Evolutionary conservation across 2,888 invertebrate species (phyloP).

Genomic region (Nysson spinosus): DNA sequence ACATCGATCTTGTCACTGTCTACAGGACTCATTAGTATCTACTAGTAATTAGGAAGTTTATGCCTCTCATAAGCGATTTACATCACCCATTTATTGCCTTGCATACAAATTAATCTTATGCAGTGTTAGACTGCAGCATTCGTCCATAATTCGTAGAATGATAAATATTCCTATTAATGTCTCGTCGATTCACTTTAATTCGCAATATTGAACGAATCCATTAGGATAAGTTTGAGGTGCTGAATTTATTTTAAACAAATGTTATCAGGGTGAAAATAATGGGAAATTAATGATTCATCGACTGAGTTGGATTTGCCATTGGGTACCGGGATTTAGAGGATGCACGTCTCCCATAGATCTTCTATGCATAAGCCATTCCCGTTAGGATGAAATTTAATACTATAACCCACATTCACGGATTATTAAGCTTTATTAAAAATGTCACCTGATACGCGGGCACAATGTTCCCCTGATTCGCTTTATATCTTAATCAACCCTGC

Average conservation of each 20-base stretch:
- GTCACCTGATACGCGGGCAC: neutral
- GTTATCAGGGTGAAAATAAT: neutral
- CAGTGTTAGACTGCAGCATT: neutral
- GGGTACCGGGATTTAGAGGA: too few species aligned
- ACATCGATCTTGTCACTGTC: conserved; percentile 3
- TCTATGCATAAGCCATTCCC: neutral
- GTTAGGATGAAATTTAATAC: neutral
- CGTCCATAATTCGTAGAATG: too few species aligned
- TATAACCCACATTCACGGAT: neutral
- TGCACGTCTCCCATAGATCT: neutral
- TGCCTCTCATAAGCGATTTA: conserved; percentile 22
- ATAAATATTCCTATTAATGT: too few species aligned
- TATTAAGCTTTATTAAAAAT: conserved; percentile 3
- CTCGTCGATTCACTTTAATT: too few species aligned
- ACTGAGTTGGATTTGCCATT: neutral
- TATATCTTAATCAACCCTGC: neutral
- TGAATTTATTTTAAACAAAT: too few species aligned
- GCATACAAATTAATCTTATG: conserved; percentile 9
- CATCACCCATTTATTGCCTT: conserved; percentile 3
- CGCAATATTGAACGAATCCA: too few species aligned
- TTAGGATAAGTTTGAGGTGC: too few species aligned
- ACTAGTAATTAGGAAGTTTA: conserved; percentile 23
- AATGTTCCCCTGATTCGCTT: neutral
- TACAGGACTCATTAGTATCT: conserved; percentile 1
- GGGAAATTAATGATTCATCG: neutral